These are phyloP conservation scores for Drosophila littoralis DNA, from an alignment of 1,140 invertebrate species.

Conservation along the genomic window DNA sequence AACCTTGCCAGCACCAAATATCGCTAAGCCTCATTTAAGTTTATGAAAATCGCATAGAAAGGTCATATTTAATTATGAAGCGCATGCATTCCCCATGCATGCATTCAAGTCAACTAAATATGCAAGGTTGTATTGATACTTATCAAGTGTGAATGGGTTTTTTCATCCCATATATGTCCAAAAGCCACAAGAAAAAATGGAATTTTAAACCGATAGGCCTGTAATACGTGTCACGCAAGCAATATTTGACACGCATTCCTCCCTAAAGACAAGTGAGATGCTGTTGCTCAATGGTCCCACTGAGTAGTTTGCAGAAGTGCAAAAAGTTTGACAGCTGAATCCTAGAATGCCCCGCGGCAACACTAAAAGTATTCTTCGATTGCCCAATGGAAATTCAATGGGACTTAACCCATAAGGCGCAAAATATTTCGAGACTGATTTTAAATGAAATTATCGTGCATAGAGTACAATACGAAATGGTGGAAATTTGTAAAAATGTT, in stretches of 20 bases:
- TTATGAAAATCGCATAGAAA: neutral
- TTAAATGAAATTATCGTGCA: slow-evolving; percentile 4
- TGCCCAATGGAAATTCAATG: slow-evolving; percentile 44
- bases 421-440: slow-evolving; percentile 17
- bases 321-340: slow-evolving; percentile 51
- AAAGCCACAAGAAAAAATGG: too few relatives aligned
- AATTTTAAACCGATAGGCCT: too few relatives aligned
- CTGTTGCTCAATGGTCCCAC: slow-evolving; percentile 24
- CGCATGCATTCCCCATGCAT: too few relatives aligned
- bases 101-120: too few relatives aligned
- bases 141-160: too few relatives aligned
- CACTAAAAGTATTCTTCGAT: slow-evolving; percentile 53
- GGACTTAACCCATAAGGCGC: slow-evolving; percentile 42
- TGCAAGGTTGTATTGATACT: too few relatives aligned
- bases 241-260: neutral
- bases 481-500: too few relatives aligned
- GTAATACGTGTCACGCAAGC: too few relatives aligned
- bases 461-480: neutral
- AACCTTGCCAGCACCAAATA: neutral
- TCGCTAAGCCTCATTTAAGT: neutral
- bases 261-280: slow-evolving; percentile 7
- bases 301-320: slow-evolving; percentile 39
- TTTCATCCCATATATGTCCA: too few relatives aligned
- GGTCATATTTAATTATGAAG: neutral
- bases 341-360: slow-evolving; percentile 37